These are phyloP conservation scores for Entomobrya proxima DNA, from an alignment of 2,888 invertebrate species.

Conservation along the genomic window DNA sequence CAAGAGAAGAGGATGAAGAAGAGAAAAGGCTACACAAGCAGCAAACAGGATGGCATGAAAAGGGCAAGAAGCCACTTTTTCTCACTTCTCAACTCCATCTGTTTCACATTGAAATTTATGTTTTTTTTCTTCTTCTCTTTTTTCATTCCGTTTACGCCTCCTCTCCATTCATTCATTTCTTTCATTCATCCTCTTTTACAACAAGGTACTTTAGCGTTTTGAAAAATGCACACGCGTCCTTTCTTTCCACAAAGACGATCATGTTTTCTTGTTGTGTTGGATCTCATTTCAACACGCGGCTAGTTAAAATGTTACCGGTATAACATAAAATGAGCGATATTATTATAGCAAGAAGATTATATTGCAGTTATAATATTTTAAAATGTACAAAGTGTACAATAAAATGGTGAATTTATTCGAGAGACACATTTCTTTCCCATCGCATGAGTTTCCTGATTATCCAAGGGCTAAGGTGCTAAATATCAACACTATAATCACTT, in stretches of 20 bases:
- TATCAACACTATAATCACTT: conserved; percentile 40
- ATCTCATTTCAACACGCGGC: too few relatives aligned
- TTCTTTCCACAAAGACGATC: too few relatives aligned
- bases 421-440: too few relatives aligned
- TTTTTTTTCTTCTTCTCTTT: conserved; percentile 25
- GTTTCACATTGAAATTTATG: conserved; percentile 68
- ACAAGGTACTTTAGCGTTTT: not conserved
- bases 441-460: conserved; percentile 22
- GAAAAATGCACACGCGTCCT: too few relatives aligned
- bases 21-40: too few relatives aligned
- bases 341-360: too few relatives aligned
- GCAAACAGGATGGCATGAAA: conserved; percentile 54
- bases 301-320: too few relatives aligned
- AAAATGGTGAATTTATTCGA: too few relatives aligned
- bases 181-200: conserved; percentile 28
- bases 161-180: conserved; percentile 48
- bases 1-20: not conserved
- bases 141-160: conserved; percentile 35
- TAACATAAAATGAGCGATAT: too few relatives aligned
- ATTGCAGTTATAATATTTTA: too few relatives aligned
- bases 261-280: too few relatives aligned
- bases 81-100: conserved; percentile 69
- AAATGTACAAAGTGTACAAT: too few relatives aligned
- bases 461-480: conserved; percentile 43
- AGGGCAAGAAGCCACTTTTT: conserved; percentile 67